These are phyloP conservation scores for Thereva unica DNA, from an alignment of 2,888 invertebrate genomes.

Conservation along the genomic window DNA sequence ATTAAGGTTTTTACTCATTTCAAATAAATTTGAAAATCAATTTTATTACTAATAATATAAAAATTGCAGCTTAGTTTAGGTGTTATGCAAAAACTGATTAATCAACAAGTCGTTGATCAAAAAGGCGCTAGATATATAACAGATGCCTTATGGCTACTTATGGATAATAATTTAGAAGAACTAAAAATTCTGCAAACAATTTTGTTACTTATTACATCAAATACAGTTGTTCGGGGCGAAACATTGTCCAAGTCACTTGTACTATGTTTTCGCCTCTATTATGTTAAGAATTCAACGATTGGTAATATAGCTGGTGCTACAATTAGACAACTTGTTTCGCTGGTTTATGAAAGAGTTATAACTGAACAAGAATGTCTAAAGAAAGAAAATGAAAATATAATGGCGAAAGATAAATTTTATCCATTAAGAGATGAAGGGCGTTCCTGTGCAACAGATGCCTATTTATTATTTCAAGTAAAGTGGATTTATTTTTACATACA, in stretches of 20 bases:
- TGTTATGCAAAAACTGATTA: slow-evolving; percentile 92
- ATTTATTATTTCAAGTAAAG: slow-evolving; percentile 84
- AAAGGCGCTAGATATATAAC: slow-evolving; percentile 93
- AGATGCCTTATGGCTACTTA: slow-evolving; percentile 89
- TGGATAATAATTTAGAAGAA: slow-evolving; percentile 94
- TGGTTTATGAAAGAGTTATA: slow-evolving; percentile 86
- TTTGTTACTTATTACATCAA: slow-evolving; percentile 92
- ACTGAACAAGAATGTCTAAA: slow-evolving; percentile 64
- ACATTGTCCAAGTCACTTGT: slow-evolving; percentile 90
- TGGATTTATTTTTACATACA: slow-evolving; percentile 19
- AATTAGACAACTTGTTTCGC: slow-evolving; percentile 89
- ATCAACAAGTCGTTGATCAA: slow-evolving; percentile 84
- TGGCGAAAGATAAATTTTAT: slow-evolving; percentile 40
- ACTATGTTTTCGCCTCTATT: slow-evolving; percentile 94
- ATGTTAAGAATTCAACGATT: slow-evolving; percentile 91
- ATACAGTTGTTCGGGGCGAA: slow-evolving; percentile 91
- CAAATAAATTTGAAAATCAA: no score
- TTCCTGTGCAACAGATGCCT: slow-evolving; percentile 92
- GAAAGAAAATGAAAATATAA: slow-evolving; percentile 48
- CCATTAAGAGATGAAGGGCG: slow-evolving; percentile 65
- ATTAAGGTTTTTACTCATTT: slow-evolving; percentile 72
- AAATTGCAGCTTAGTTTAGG: slow-evolving; percentile 79
- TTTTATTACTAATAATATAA: slow-evolving; percentile 12
- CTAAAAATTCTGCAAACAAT: slow-evolving; percentile 95
- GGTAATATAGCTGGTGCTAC: slow-evolving; percentile 98